Evolutionary conservation across 2,797 vertebrate species (phyloP).

Genomic region (Valencia hispanica): DNA sequence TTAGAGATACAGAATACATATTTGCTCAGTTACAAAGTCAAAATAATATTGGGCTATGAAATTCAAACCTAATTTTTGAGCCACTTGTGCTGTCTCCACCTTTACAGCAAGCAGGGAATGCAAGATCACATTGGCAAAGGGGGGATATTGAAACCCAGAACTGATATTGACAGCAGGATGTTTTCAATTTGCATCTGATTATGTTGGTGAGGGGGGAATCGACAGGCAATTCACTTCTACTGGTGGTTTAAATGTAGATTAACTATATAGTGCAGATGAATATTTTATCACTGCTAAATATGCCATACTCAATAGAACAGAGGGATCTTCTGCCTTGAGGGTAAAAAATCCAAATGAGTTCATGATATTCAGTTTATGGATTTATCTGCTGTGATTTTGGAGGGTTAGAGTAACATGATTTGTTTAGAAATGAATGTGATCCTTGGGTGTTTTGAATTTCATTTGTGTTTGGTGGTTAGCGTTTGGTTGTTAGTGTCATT

Average conservation of each 20-base stretch:
- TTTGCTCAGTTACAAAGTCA: conserved; percentile 43
- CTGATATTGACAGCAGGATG: conserved; percentile 67
- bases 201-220: conserved; percentile 59
- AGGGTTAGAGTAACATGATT: not conserved
- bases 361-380: not conserved
- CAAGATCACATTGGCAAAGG: conserved; percentile 42
- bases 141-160: conserved; percentile 53
- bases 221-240: conserved; percentile 68
- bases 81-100: conserved; percentile 51
- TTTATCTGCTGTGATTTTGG: not conserved
- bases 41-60: conserved; percentile 47
- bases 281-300: conserved; percentile 70
- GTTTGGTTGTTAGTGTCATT: not conserved
- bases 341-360: not conserved
- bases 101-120: conserved; percentile 34
- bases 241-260: conserved; percentile 62
- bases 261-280: conserved; percentile 59
- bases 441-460: not conserved
- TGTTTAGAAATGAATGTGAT: not conserved
- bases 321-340: conserved; percentile 11
- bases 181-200: conserved; percentile 81
- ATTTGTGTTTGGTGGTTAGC: not conserved
- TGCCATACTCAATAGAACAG: conserved; percentile 40
- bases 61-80: conserved; percentile 61
- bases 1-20: conserved; percentile 41